Percentiles rank a stretch among this genome's conserved stretches.
These are phyloP conservation scores for Caenorhabditis brenneri DNA, from an alignment of 1,140 invertebrate species.

Conservation along the genomic window DNA sequence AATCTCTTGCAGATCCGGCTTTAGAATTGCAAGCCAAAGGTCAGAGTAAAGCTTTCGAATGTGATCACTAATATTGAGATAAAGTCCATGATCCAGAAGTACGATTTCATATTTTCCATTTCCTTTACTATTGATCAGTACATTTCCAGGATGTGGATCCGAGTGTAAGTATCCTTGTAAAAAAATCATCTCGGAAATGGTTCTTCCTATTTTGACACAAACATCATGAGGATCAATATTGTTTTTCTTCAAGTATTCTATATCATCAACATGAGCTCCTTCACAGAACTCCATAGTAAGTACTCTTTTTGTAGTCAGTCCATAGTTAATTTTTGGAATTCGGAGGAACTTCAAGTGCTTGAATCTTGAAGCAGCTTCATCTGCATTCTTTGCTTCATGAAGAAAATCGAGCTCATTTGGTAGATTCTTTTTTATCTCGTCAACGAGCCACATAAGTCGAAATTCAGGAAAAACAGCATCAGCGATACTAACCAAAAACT, in stretches of 20 bases:
- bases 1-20: constrained; percentile 82
- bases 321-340: constrained; percentile 80
- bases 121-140: constrained; percentile 77
- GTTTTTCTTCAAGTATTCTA: constrained; percentile 83
- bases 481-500: constrained; percentile 81
- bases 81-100: constrained; percentile 94
- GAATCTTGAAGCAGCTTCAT: constrained; percentile 77
- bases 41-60: constrained; percentile 90
- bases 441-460: constrained; percentile 91
- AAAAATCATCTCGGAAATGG: constrained; percentile 99
- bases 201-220: constrained; percentile 81
- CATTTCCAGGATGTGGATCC: constrained; percentile 98
- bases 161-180: constrained; percentile 93
- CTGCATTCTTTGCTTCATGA: constrained; percentile 89
- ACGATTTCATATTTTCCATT: constrained; percentile 79
- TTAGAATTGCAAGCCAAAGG: constrained; percentile 89
- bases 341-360: constrained; percentile 75
- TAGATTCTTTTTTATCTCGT: constrained; percentile 73
- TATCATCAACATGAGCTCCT: constrained; percentile 91
- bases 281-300: constrained; percentile 94
- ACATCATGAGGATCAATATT: constrained; percentile 77
- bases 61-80: constrained; percentile 84
- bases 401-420: constrained; percentile 86
- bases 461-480: constrained; percentile 91
- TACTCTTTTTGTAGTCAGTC: constrained; percentile 83